Evolutionary conservation across 2,888 invertebrate species (phyloP).

Genomic region (Acholoe squamosa): DNA sequence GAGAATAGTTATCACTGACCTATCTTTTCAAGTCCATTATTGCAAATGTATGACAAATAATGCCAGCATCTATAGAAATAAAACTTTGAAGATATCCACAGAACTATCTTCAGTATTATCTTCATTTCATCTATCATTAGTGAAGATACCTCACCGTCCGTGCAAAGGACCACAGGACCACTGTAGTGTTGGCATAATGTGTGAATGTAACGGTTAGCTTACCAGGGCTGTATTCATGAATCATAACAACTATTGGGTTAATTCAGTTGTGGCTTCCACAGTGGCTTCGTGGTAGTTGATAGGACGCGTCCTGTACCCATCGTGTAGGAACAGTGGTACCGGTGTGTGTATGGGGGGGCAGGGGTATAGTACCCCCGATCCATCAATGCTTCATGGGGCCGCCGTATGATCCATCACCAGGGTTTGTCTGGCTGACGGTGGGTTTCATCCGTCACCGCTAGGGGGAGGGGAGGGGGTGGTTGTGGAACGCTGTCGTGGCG

Average conservation of each 20-base stretch:
- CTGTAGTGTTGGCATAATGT: too few species aligned
- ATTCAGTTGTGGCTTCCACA: neutral
- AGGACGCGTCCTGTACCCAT: neutral
- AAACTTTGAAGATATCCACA: too few species aligned
- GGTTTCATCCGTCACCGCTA: constrained; percentile 8
- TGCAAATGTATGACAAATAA: too few species aligned
- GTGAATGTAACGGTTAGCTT: too few species aligned
- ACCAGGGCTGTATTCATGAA: too few species aligned
- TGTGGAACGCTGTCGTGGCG: neutral
- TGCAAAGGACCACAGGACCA: too few species aligned
- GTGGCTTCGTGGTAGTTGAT: neutral
- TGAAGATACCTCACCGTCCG: too few species aligned
- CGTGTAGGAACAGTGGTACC: neutral
- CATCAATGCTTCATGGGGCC: constrained; percentile 23
- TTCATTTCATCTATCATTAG: too few species aligned
- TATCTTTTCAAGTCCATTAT: too few species aligned
- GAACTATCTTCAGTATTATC: too few species aligned
- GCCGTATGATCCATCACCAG: neutral
- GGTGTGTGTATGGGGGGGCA: neutral
- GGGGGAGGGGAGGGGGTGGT: neutral
- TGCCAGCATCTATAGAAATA: too few species aligned
- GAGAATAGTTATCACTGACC: too few species aligned
- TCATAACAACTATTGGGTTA: neutral
- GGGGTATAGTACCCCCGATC: neutral
- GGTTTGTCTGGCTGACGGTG: neutral